These are phyloP conservation scores for Taenioides sp. DNA, from an alignment of 2,797 vertebrate genomes.

Conservation along the genomic window DNA sequence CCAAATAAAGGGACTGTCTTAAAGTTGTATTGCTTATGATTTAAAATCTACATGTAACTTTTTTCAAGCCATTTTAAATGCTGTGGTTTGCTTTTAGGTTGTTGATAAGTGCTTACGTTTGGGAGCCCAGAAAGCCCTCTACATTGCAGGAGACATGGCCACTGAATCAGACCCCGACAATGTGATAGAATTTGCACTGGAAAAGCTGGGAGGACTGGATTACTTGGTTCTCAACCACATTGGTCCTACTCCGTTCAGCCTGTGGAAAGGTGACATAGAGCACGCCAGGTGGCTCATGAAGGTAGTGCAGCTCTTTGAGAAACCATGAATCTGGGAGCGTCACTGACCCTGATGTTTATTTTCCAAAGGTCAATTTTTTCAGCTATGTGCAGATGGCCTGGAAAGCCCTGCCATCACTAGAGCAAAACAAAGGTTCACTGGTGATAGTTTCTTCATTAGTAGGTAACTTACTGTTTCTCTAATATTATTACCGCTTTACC, in stretches of 20 bases:
- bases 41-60: no score
- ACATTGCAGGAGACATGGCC: conserved; percentile 84
- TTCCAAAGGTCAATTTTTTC: conserved; percentile 86
- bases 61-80: background rate
- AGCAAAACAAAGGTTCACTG: conserved; percentile 80
- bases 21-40: no score
- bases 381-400: conserved; percentile 85
- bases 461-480: conserved; percentile 60
- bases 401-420: conserved; percentile 78
- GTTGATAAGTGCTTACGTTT: conserved; percentile 79
- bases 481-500: background rate
- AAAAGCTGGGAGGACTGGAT: conserved; percentile 85
- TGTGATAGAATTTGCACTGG: conserved; percentile 82
- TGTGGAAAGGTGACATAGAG: conserved; percentile 79
- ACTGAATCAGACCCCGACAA: conserved; percentile 72
- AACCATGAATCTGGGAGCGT: background rate
- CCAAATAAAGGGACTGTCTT: background rate
- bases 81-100: conserved; percentile 70
- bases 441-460: conserved; percentile 85
- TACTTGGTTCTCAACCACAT: conserved; percentile 88
- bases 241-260: conserved; percentile 71
- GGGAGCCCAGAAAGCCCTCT: conserved; percentile 81
- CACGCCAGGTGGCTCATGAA: conserved; percentile 82
- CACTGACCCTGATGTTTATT: conserved; percentile 16
- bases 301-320: conserved; percentile 65